Evolutionary conservation across 2,113 vertebrate genomes (phyloP).

Genomic region (Pavo muticus): DNA sequence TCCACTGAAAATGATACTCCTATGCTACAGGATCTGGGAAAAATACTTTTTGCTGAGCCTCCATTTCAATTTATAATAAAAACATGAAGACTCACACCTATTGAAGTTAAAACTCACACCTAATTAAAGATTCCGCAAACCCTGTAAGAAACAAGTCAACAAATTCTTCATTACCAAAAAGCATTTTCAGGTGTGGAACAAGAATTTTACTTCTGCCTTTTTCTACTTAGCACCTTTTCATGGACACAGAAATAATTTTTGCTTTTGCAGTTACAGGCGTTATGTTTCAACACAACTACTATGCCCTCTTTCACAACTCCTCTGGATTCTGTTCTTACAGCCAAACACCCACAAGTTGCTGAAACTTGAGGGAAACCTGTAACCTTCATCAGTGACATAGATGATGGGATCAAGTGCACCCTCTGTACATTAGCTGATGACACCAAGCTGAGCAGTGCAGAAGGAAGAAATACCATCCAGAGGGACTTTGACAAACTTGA

Average conservation of each 20-base stretch:
- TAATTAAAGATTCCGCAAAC: not conserved
- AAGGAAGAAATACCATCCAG: too few species aligned
- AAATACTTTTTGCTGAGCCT: not conserved
- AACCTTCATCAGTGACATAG: too few species aligned
- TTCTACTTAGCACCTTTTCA: not conserved
- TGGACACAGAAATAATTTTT: not conserved
- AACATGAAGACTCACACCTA: not conserved
- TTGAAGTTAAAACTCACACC: not conserved
- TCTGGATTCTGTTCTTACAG: not conserved
- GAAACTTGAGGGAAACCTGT: not conserved
- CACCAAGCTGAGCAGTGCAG: too few species aligned
- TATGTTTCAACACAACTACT: not conserved
- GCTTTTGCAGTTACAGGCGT: not conserved
- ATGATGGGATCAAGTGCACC: too few species aligned
- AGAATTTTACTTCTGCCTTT: not conserved
- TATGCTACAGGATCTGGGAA: not conserved
- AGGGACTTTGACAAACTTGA: too few species aligned
- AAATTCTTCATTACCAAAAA: not conserved
- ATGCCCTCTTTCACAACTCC: not conserved
- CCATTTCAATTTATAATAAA: not conserved
- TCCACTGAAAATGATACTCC: not conserved
- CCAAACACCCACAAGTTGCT: not conserved
- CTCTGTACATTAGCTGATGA: too few species aligned
- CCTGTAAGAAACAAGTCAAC: not conserved
- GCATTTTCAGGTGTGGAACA: not conserved